Base-by-base conservation (phyloP, 1,140 invertebrate genomes). In the Archivesica marissinica region DNA sequence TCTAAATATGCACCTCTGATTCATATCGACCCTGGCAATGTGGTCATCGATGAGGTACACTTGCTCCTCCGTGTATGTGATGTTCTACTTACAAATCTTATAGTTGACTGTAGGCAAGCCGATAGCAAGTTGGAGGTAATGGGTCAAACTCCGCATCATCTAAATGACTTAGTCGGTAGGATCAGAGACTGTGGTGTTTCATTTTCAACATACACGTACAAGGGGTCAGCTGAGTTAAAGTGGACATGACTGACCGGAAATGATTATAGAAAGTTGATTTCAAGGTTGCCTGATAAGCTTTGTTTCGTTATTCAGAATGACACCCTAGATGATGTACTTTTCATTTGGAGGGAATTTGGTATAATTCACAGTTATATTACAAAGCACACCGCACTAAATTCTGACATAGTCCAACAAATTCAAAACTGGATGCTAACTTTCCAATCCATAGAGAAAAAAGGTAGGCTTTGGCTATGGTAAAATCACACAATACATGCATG, bases 51-150 rank as follows among this genome's bases (percentile, higher is more conserved):
- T 52, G 70, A 74, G 28, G 41, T 74, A 15, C 70, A 74, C 41
- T 44, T 74, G 23, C 39, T 15, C n/a, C 66, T 74, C 35, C 7
- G 70, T 28, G 52, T 74, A 4, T 9, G 70, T 74, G 70, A 74
- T 74, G 70, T 50, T 52, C 41, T 74, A 20, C 33, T 74, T n/a
- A 25, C 70, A 17, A 74, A 74, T 74, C 13, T 74, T 3, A 74
- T 74, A 41, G 70, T 50, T 74, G 70, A 74, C 70, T 74, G 41
- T 20, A 47, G 25, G 30, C 70, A 74, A 35, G 1, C 30, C 23
- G 70, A 74, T 52, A 28, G 33, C 25, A 74, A 74, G n/a, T 25
- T 74, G 3, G 41, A 50, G 7, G 30, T 39, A 15, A 3, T 44
- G n/a, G 44, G 39, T 41, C 15, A 47, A 28, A 50, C 15, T 28